Conservation (phyloP, 2,113 vertebrate species). For the Planiliza haematocheilus region DNA sequence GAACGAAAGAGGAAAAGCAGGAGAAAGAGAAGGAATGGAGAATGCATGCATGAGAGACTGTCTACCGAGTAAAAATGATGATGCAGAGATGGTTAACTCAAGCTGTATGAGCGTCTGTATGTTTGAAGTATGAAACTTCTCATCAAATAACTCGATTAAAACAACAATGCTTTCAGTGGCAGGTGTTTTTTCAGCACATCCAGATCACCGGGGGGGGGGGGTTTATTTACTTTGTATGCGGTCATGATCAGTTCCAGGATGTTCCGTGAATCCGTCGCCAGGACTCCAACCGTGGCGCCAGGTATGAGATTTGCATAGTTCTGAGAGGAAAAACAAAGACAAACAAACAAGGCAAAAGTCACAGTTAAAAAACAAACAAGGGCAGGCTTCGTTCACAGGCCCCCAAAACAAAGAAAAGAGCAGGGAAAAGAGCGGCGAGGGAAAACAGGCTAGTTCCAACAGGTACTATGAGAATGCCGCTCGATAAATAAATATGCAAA, state of each 20-base stretch:
- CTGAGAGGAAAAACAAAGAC: constrained; percentile 76
- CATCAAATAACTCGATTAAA: background rate
- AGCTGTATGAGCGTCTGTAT: background rate
- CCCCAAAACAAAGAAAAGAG: constrained; percentile 14
- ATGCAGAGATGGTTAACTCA: background rate
- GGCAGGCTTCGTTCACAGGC: background rate
- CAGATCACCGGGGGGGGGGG: background rate
- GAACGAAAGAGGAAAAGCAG: constrained; percentile 43
- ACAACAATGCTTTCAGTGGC: background rate
- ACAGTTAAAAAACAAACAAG: constrained; percentile 32
- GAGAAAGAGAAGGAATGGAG: constrained; percentile 13
- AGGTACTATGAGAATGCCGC: constrained; percentile 54
- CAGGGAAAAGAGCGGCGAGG: background rate
- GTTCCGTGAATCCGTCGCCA: constrained; percentile 92
- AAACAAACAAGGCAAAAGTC: constrained; percentile 18
- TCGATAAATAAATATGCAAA: constrained; percentile 52
- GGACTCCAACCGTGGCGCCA: constrained; percentile 92
- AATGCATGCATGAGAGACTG: constrained; percentile 1
- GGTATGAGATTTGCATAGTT: constrained; percentile 96
- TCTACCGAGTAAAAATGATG: constrained; percentile 4
- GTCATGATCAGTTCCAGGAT: constrained; percentile 93
- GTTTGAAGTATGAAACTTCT: background rate
- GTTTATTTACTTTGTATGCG: constrained; percentile 91
- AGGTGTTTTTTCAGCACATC: constrained; percentile 27
- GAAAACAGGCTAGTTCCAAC: constrained; percentile 65